Conservation (phyloP, 2,888 invertebrate species). For the Hipparchia semele region DNA sequence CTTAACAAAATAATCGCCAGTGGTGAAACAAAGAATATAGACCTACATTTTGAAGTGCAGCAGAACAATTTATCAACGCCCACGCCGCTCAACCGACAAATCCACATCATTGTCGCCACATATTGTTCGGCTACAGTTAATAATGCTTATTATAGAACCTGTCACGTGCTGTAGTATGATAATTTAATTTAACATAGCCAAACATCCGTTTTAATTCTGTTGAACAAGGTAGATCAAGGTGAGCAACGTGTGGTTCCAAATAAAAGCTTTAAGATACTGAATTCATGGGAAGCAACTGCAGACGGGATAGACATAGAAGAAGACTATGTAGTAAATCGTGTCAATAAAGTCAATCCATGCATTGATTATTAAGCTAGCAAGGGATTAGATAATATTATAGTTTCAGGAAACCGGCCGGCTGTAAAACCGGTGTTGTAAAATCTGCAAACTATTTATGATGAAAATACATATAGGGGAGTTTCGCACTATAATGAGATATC, state of each 20-base stretch:
- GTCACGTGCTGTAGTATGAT: slow-evolving; percentile 16
- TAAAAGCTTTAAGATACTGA: background rate
- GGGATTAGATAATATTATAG: too few relatives aligned
- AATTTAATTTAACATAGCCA: slow-evolving; percentile 8
- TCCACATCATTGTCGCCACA: slow-evolving; percentile 30
- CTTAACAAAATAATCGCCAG: slow-evolving; percentile 32
- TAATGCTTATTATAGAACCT: slow-evolving; percentile 21
- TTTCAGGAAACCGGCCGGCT: too few relatives aligned
- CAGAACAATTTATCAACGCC: slow-evolving; percentile 41
- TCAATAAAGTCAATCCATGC: too few relatives aligned
- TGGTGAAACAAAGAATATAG: slow-evolving; percentile 32
- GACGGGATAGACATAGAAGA: too few relatives aligned
- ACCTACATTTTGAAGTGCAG: slow-evolving; percentile 36
- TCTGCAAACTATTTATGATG: too few relatives aligned
- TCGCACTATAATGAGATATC: too few relatives aligned
- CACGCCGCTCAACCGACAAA: slow-evolving; percentile 31
- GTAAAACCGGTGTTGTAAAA: too few relatives aligned
- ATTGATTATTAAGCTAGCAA: too few relatives aligned
- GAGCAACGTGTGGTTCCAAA: background rate
- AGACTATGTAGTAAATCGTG: too few relatives aligned
- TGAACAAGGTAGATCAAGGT: background rate
- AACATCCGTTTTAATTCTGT: slow-evolving; percentile 1
- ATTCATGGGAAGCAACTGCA: too few relatives aligned
- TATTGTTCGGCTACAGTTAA: slow-evolving; percentile 25
- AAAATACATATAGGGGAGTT: too few relatives aligned